Evolutionary conservation across 1,140 invertebrate species (phyloP), one percentile per base, ranked within the genome.

Genomic region (Drosophila pallidifrons): DNA sequence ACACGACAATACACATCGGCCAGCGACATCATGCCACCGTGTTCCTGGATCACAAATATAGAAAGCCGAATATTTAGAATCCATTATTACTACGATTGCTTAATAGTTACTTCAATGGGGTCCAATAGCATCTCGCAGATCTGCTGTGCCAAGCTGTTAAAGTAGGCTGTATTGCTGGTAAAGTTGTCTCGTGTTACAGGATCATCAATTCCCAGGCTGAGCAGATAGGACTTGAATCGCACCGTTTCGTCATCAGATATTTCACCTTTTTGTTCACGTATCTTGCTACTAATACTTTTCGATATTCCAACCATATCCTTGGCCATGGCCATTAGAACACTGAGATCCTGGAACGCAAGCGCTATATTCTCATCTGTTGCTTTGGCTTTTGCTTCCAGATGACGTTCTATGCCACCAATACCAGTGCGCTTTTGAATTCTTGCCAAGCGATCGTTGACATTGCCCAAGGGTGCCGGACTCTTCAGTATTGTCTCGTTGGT

Each of bases 241-340:
- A 99, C 95, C 6, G 98, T 99, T 94, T 99, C 99, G 94, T 99
- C 99, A 92, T 99, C 98, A 8, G 98, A 98, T 74, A 99, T 98
- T 88, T 98, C 97, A 28, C 98, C 98, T 94, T 99, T 97, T 91
- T 97, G 97, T 82, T 99, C 97, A 94, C 97, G 93, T 82, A 99
- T 98, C 95, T 98, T 99, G 64, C 95, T 95, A 43, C 98, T 98
- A 88, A 99, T 99, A 68, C 94, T 97, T 92, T 98, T 98, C 0
- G 98, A 98, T 76, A 99, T 93, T 2, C 94, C 93, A 15, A 99
- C 98, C 99, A 99, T 99, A 75, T 99, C 98, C 94, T 99, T 98
- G 3, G 99, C 98, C 95, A 98, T 98, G 64, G 95, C 95, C 96
- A 99, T 99, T 0, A 99, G 94, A 90, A 98, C 85, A 86, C 94